Conservation (phyloP, 2,888 invertebrate species). For the Drosophila peninsularis region DNA sequence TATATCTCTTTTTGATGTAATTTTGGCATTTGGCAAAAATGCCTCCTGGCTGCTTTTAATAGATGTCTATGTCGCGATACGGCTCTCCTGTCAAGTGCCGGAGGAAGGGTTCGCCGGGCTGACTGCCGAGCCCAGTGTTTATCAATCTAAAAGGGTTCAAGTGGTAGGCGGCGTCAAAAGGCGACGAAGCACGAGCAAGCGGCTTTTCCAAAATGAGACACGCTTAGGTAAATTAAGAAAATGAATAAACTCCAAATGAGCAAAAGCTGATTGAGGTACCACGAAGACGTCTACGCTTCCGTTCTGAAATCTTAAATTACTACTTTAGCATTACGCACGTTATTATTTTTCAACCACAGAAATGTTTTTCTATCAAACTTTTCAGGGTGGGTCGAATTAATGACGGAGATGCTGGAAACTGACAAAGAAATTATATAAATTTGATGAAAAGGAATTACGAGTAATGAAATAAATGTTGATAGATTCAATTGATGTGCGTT, state of each 20-base stretch:
- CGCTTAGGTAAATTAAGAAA: conserved; percentile 74
- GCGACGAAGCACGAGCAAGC: conserved; percentile 51
- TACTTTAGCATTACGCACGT: conserved; percentile 84
- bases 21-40: conserved; percentile 77
- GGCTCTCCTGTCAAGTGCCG: conserved; percentile 22
- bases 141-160: conserved; percentile 40
- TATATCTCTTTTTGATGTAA: conserved; percentile 76
- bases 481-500: no score
- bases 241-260: conserved; percentile 56
- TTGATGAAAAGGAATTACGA: conserved; percentile 18
- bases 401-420: conserved; percentile 11
- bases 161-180: conserved; percentile 57
- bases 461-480: background rate
- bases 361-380: conserved; percentile 8
- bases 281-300: conserved; percentile 25
- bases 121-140: conserved; percentile 2
- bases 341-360: conserved; percentile 77
- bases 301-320: conserved; percentile 82
- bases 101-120: conserved; percentile 9
- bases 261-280: conserved; percentile 41
- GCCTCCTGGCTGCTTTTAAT: conserved; percentile 42
- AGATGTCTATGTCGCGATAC: conserved; percentile 70
- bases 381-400: conserved; percentile 19
- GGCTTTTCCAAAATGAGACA: conserved; percentile 63
- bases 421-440: conserved; percentile 34